These are phyloP conservation scores for Bufo gargarizans DNA, from an alignment of 2,113 vertebrate genomes.

Conservation along the genomic window DNA sequence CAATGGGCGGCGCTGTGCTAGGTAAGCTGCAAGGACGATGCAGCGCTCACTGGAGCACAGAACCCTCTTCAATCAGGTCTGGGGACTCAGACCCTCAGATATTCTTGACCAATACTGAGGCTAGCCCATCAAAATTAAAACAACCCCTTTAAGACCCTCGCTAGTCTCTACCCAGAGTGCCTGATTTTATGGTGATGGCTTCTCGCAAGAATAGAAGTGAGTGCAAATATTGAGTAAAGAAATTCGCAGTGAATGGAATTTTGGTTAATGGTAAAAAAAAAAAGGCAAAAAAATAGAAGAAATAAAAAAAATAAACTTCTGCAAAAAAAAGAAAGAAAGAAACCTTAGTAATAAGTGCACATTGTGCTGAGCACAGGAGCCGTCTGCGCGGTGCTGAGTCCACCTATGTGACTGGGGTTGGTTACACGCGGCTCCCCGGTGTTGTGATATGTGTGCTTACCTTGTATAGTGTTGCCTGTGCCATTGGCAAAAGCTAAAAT, in stretches of 20 bases:
- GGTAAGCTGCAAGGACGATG: too few relatives aligned
- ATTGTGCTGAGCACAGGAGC: slow-evolving; percentile 49
- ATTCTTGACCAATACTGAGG: too few relatives aligned
- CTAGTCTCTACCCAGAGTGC: too few relatives aligned
- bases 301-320: not conserved
- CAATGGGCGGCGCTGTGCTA: too few relatives aligned
- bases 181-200: too few relatives aligned
- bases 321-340: not conserved
- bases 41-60: too few relatives aligned
- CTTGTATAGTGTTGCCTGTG: slow-evolving; percentile 53
- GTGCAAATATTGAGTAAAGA: not conserved
- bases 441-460: slow-evolving; percentile 52
- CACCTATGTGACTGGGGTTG: slow-evolving; percentile 43
- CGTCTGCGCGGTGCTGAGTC: slow-evolving; percentile 20
- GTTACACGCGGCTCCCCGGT: slow-evolving; percentile 49
- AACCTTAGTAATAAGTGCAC: slow-evolving; percentile 32
- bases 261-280: slow-evolving; percentile 26
- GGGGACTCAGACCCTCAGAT: too few relatives aligned
- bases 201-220: not conserved
- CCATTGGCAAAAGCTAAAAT: slow-evolving; percentile 57
- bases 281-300: not conserved
- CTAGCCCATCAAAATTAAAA: too few relatives aligned
- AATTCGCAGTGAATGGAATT: slow-evolving; percentile 5
- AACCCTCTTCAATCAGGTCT: too few relatives aligned
- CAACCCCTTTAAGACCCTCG: too few relatives aligned